Conservation (phyloP, 2,888 invertebrate species). For the Trichogramma evanescens region DNA sequence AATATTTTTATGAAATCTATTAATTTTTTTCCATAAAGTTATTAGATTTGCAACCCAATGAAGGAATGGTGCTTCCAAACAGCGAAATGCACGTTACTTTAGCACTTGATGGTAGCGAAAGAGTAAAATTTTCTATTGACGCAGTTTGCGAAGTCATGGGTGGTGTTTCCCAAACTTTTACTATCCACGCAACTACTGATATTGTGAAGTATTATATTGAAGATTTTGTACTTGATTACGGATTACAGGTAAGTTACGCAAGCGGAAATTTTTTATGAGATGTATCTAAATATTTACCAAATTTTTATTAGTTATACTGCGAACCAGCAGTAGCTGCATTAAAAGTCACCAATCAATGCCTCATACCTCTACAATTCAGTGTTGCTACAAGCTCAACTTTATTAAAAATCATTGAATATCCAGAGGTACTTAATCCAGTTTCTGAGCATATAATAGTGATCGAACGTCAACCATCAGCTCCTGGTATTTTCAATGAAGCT, state of each 20-base stretch:
- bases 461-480: conserved; percentile 3
- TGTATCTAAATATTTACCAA: not conserved
- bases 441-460: conserved; percentile 5
- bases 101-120: conserved; percentile 12
- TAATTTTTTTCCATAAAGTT: not conserved
- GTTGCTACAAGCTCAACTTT: conserved; percentile 7
- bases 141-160: conserved; percentile 9
- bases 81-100: not conserved
- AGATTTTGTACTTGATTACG: conserved; percentile 11
- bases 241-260: conserved; percentile 7
- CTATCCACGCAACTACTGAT: conserved; percentile 11
- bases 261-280: not conserved
- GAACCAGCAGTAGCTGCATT: conserved; percentile 36
- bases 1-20: not conserved
- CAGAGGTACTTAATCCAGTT: not conserved
- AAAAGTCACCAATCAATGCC: conserved; percentile 50
- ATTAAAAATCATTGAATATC: conserved; percentile 18
- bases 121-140: not conserved
- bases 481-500: conserved; percentile 12
- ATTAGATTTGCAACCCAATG: conserved; percentile 5
- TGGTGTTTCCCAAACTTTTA: not conserved
- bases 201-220: conserved; percentile 8
- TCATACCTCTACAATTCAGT: conserved; percentile 31
- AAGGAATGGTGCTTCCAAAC: conserved; percentile 8
- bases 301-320: conserved; percentile 40